phyloP scores from a whole-genome alignment of 2,113 vertebrate species.

The Corydoras maculifer region DNA sequence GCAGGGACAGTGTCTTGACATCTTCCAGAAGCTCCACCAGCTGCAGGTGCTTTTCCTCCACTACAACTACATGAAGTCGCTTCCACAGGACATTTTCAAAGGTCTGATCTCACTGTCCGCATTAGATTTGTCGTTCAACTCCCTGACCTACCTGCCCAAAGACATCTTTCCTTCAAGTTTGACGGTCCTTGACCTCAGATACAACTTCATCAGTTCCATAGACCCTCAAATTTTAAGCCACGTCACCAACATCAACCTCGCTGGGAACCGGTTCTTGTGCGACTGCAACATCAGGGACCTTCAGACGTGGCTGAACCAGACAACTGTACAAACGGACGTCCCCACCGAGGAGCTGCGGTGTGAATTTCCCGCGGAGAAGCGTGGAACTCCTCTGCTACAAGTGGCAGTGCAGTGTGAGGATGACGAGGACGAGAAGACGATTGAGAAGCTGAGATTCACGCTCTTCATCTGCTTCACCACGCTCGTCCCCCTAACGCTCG shows the following conservation, averaged over 20 bases:
- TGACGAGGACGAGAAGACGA: constrained; percentile 53
- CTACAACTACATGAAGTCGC: constrained; percentile 65
- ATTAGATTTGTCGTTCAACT: constrained; percentile 74
- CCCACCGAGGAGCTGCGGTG: constrained; percentile 57
- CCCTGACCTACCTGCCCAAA: constrained; percentile 61
- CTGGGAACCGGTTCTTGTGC: constrained; percentile 72
- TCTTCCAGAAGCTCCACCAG: constrained; percentile 68
- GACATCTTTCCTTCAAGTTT: constrained; percentile 68
- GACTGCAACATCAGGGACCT: constrained; percentile 69
- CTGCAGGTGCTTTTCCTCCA: constrained; percentile 65
- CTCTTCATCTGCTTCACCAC: constrained; percentile 59
- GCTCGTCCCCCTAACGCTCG: constrained; percentile 38
- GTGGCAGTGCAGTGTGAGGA: constrained; percentile 45
- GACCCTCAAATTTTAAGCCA: constrained; percentile 65
- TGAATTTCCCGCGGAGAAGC: constrained; percentile 57
- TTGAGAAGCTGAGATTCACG: constrained; percentile 54
- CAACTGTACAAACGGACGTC: constrained; percentile 57
- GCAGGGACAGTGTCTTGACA: constrained; percentile 61
- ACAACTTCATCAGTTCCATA: constrained; percentile 73
- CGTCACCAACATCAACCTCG: constrained; percentile 61
- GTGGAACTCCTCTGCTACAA: constrained; percentile 47
- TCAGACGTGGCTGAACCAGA: constrained; percentile 70
- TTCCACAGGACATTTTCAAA: constrained; percentile 71
- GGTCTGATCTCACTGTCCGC: constrained; percentile 61
- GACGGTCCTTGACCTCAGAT: constrained; percentile 61